Percentiles rank a stretch among this genome's conserved stretches.
Conservation (phyloP, 2,888 invertebrate genomes). For the Trissolcus brochymenae region DNA sequence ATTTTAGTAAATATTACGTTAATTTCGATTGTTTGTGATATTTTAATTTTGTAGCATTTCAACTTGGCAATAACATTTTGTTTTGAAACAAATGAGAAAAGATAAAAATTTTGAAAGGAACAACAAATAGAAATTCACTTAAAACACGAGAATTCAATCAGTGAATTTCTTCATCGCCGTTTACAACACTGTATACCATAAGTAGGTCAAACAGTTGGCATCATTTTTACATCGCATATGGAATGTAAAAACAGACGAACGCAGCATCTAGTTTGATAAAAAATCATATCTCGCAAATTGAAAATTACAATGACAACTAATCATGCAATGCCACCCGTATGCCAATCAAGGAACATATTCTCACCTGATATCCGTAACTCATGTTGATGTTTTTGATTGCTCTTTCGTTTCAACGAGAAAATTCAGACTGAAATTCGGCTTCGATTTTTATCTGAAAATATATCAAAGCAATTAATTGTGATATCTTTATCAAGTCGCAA, state of each 20-base stretch:
- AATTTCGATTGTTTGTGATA: too few relatives aligned
- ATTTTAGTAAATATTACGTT: too few relatives aligned
- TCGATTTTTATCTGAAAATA: too few relatives aligned
- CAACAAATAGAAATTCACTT: background rate
- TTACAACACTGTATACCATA: background rate
- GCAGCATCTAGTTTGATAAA: background rate
- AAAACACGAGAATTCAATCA: conserved; percentile 15
- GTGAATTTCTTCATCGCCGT: conserved; percentile 8
- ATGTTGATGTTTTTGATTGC: conserved; percentile 56
- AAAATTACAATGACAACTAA: too few relatives aligned
- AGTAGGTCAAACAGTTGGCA: conserved; percentile 13
- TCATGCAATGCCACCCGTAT: too few relatives aligned
- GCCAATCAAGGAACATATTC: conserved; percentile 34
- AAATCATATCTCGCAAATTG: background rate
- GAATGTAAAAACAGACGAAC: background rate
- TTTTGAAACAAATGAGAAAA: background rate
- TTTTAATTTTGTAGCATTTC: too few relatives aligned
- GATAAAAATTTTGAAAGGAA: too few relatives aligned
- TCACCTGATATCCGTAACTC: conserved; percentile 74
- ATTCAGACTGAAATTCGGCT: too few relatives aligned
- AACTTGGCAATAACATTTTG: background rate
- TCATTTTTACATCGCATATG: background rate
- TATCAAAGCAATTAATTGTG: too few relatives aligned
- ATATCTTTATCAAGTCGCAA: too few relatives aligned
- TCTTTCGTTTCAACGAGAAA: too few relatives aligned